Evolutionary conservation across 1,140 invertebrate species (phyloP), one percentile per base, ranked within the genome.

Genomic region (Lithobius niger): DNA sequence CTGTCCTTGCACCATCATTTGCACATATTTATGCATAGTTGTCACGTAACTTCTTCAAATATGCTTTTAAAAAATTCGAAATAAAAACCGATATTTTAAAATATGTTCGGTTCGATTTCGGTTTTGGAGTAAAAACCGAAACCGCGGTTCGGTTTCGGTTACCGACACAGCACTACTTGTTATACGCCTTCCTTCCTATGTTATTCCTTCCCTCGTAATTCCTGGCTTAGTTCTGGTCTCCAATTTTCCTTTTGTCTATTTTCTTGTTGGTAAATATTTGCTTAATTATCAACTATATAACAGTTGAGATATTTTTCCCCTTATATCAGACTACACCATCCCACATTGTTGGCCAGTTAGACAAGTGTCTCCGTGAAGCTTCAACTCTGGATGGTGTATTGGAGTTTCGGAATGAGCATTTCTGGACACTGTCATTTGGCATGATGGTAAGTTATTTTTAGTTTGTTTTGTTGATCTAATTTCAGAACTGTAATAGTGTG

Each of bases 401-500:
- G 15, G 82, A 83, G 65, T 79, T 84, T 60, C 69, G 77, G 62
- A 76, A 81, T 66, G 79, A 82, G 62, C 75, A 80, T 62, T 83
- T 83, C 61, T 84, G 82, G 82, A 80, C 78, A n/a, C 62, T 82
- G 16, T 79, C 80, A 50, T 82, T 82, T 67, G 78, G 77, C 25
- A 73, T 73, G 62, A 63, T 80, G 65, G 79, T 79, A 67, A 71
- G 19, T 45, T 36, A 6, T 36, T 10, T 36, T 36, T 36, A 10
- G 6, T 36, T 36, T 36, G n/a, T n/a, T n/a, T n/a, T n/a, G n/a
- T n/a, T n/a, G n/a, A n/a, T n/a, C n/a, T n/a, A n/a, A n/a, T n/a
- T n/a, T n/a, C n/a, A n/a, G n/a, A n/a, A n/a, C n/a, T n/a, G n/a
- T n/a, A n/a, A n/a, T n/a, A n/a, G n/a, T n/a, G n/a, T n/a, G n/a